Conservation (phyloP, 2,888 invertebrate species). For the Pasiphila rectangulata region DNA sequence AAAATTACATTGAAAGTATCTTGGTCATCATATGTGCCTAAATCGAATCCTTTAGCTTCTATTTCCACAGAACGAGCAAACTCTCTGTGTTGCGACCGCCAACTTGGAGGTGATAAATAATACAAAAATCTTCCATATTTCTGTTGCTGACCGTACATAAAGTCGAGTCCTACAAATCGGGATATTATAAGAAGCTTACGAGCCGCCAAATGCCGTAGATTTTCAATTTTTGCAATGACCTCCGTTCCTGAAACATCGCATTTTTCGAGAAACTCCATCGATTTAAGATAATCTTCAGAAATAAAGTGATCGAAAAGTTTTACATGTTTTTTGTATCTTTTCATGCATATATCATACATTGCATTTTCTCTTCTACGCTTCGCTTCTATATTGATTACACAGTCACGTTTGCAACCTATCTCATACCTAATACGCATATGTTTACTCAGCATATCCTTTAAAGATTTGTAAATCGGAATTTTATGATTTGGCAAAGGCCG, state of each 20-base stretch:
- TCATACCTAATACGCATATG: conserved; percentile 48
- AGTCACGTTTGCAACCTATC: conserved; percentile 69
- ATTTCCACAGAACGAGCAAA: conserved; percentile 71
- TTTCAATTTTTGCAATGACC: conserved; percentile 64
- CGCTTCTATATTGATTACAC: conserved; percentile 75
- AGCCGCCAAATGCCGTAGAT: conserved; percentile 66
- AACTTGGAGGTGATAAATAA: conserved; percentile 82
- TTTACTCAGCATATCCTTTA: conserved; percentile 45
- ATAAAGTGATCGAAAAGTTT: conserved; percentile 82
- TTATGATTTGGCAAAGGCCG: conserved; percentile 35
- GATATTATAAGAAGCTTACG: conserved; percentile 59
- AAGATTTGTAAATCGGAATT: conserved; percentile 52
- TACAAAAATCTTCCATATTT: conserved; percentile 86
- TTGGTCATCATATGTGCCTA: conserved; percentile 56
- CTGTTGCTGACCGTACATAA: conserved; percentile 82
- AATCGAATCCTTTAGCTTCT: conserved; percentile 68
- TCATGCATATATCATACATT: conserved; percentile 67
- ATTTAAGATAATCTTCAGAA: conserved; percentile 81
- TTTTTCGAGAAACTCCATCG: conserved; percentile 77
- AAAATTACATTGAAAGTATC: conserved; percentile 64
- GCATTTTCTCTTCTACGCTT: conserved; percentile 77
- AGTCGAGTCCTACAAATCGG: conserved; percentile 82
- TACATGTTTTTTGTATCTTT: conserved; percentile 74
- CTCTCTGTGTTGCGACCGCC: conserved; percentile 78
- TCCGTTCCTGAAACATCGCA: conserved; percentile 68